phyloP scores from a whole-genome alignment of 2,113 vertebrate genomes.

The Aspidoscelis tigris region DNA sequence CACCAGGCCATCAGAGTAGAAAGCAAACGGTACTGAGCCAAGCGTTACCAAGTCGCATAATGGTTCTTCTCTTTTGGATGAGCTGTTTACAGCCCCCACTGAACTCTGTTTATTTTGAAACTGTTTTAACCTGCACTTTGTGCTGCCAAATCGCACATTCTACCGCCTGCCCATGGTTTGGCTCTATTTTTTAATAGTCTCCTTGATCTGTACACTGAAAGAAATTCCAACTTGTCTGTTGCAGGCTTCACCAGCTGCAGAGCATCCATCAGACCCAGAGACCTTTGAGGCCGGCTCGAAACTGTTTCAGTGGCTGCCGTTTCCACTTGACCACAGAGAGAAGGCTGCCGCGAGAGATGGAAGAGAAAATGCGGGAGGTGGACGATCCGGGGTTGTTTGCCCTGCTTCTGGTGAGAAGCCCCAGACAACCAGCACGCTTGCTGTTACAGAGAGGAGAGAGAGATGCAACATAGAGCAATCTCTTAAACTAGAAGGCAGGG shows the following conservation, averaged over 20 bases:
- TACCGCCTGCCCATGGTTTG: not conserved
- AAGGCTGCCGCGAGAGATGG: not conserved
- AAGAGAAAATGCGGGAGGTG: slow-evolving; percentile 8
- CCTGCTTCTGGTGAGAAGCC: slow-evolving; percentile 8
- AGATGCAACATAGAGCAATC: not conserved
- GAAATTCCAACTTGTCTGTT: not conserved
- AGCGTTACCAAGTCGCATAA: not conserved
- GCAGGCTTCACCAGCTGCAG: slow-evolving; percentile 41
- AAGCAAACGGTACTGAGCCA: not conserved
- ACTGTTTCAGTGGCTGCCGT: slow-evolving; percentile 58
- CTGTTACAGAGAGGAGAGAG: accelerated
- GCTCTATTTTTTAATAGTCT: not conserved
- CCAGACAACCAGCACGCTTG: not conserved
- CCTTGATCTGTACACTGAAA: not conserved
- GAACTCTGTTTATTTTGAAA: not conserved
- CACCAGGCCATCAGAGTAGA: not conserved
- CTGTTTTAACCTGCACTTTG: not conserved
- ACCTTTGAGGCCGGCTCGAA: slow-evolving; percentile 48
- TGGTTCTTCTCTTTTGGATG: too few relatives aligned
- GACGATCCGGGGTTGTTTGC: not conserved
- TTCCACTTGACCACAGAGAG: slow-evolving; percentile 43
- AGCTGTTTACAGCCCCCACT: too few relatives aligned
- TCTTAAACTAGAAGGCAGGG: not conserved
- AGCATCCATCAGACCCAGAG: slow-evolving; percentile 32
- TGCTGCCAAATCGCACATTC: not conserved